Base-by-base conservation (phyloP, 2,113 vertebrate species). In the Sylvietta virens region DNA sequence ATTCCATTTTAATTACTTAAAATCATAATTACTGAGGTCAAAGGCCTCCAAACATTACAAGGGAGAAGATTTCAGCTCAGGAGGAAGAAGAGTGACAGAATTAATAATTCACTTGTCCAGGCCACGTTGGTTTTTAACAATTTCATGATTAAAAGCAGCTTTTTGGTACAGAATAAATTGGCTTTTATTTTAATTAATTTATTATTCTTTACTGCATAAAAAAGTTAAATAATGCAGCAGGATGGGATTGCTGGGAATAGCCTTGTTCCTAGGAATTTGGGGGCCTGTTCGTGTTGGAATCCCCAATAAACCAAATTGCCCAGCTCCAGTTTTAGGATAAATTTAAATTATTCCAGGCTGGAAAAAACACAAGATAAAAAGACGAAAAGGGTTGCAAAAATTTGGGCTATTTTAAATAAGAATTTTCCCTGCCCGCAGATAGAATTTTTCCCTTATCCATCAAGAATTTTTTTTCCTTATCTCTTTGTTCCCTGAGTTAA, bases 251-350 rank as follows among this genome's bases (percentile, higher is more conserved):
- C 85, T 2, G 1, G 53, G 58, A 95, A 44, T 53, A 80, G 73
- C 51, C 84, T 79, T n/a, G 92, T 64, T 85, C 42, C 89, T 39
- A 65, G 6, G 50, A 86, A 84, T 89, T 97, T 95, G 95, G 94
- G 88, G 88, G 65, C 48, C 62, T 69, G n/a, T n/a, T n/a, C n/a
- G n/a, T n/a, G n/a, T n/a, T n/a, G n/a, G 13, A 15, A 50, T 50
- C 48, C 48, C 8, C 24, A 50, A 27, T 33, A 98, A 97, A 97
- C 45, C 62, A 83, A 97, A 97, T 90, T 73, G 64, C 65, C 94
- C 90, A 87, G 90, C 88, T 97, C 92, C 71, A 47, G 23, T 84
- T 98, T 97, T 87, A 96, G 42, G 85, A 92, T 70, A 89, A 86
- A 66, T 87, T 57, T 58, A 84, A 96, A 58, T 94, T 66, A 79